A percentile compares a stretch with the other conserved stretches of the same genome.
Conservation (phyloP, 2,888 invertebrate species). For the Stramonita haemastoma region DNA sequence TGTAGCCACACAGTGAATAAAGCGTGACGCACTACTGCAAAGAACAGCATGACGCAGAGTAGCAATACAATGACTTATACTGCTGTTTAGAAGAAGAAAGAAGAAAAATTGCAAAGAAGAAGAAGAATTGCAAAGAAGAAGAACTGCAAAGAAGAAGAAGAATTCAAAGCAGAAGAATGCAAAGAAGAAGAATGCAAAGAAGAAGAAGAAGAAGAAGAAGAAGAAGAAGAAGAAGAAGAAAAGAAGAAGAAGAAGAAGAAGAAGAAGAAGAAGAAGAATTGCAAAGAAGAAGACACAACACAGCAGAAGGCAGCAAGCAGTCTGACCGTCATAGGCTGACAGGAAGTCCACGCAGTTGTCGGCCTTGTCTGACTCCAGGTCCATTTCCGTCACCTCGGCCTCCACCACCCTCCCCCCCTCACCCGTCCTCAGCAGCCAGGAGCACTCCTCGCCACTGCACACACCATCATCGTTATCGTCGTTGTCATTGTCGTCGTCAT, state of each 20-base stretch:
- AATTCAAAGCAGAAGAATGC: too few species aligned
- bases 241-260: background rate
- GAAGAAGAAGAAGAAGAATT: background rate
- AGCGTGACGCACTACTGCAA: too few species aligned
- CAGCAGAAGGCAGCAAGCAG: background rate
- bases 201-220: too few species aligned
- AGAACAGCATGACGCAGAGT: too few species aligned
- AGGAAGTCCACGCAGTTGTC: background rate
- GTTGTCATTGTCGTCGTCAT: background rate
- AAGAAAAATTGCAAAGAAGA: background rate
- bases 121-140: too few species aligned
- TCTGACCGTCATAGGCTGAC: background rate
- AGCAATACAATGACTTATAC: too few species aligned
- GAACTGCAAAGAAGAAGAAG: too few species aligned
- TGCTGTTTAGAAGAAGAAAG: background rate
- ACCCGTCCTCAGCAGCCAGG: background rate
- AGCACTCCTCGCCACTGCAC: background rate
- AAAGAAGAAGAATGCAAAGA: too few species aligned
- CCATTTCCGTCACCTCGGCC: constrained; percentile 14
- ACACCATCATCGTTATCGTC: background rate
- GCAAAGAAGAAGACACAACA: background rate
- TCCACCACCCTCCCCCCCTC: constrained; percentile 7
- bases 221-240: background rate
- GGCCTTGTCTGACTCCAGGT: background rate
- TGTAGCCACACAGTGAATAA: too few species aligned